These are phyloP conservation scores for Erpobdella octoculata DNA, from an alignment of 2,888 invertebrate genomes.

Conservation along the genomic window DNA sequence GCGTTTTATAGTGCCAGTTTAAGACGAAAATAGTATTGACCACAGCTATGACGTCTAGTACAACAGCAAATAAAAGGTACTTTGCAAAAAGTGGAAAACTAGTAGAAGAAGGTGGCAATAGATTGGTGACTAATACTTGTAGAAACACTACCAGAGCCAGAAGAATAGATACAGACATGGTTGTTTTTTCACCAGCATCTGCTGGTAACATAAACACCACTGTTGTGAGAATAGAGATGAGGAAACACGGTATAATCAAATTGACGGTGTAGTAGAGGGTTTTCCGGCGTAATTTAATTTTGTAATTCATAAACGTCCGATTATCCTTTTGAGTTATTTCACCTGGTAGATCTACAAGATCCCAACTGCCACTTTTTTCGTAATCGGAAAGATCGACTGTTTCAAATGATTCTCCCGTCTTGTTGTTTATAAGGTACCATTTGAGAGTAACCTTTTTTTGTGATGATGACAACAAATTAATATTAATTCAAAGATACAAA, in stretches of 20 bases:
- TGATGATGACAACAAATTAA: neutral
- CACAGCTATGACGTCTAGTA: constrained; percentile 99
- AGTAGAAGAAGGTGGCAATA: constrained; percentile 93
- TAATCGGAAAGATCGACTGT: constrained; percentile 50
- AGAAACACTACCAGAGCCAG: constrained; percentile 98
- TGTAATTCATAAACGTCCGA: constrained; percentile 70
- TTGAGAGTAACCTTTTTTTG: constrained; percentile 38
- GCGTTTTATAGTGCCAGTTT: constrained; percentile 95
- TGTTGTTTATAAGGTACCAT: constrained; percentile 40
- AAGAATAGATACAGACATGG: constrained; percentile 86
- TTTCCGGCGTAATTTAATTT: constrained; percentile 73
- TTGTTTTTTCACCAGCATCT: constrained; percentile 88
- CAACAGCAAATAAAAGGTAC: constrained; percentile 95
- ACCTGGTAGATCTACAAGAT: constrained; percentile 39
- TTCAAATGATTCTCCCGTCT: constrained; percentile 39
- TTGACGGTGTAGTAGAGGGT: constrained; percentile 99
- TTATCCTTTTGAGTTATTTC: constrained; percentile 40
- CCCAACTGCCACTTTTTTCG: constrained; percentile 51
- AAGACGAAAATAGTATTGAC: constrained; percentile 96
- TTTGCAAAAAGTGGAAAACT: constrained; percentile 97
- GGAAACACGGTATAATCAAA: constrained; percentile 92
- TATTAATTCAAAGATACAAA: neutral
- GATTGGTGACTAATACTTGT: constrained; percentile 85
- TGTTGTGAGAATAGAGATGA: constrained; percentile 88
- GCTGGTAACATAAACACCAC: constrained; percentile 96